phyloP scores from a whole-genome alignment of 2,888 invertebrate genomes.

The Bombylius major region DNA sequence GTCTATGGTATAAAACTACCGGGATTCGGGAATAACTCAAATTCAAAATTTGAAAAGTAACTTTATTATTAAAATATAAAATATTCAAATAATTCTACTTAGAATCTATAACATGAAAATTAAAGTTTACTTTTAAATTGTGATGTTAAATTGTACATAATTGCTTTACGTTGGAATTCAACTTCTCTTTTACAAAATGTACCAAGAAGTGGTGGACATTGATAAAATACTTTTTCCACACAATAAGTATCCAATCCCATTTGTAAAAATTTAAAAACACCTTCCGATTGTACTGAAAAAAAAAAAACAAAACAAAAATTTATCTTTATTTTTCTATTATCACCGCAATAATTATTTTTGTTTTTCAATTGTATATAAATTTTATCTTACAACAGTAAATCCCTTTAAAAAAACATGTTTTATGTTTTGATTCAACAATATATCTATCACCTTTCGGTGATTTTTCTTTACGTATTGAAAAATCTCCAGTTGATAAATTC shows the following conservation, averaged over 20 bases:
- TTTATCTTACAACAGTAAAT: slow-evolving; percentile 46
- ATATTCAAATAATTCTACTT: no score
- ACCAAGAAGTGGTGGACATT: slow-evolving; percentile 49
- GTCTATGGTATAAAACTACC: no score
- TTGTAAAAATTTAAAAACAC: slow-evolving; percentile 46
- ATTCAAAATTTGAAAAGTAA: no score
- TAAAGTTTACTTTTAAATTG: slow-evolving; percentile 11
- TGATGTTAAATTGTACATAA: slow-evolving; percentile 31
- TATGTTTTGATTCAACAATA: slow-evolving; percentile 47
- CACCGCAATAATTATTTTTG: no score
- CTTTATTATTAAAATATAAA: no score
- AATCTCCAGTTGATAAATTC: slow-evolving; percentile 46
- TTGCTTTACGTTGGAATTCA: slow-evolving; percentile 32
- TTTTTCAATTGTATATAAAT: slow-evolving; percentile 18
- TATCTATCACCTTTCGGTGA: slow-evolving; percentile 35
- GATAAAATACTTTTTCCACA: slow-evolving; percentile 42
- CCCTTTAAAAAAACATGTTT: slow-evolving; percentile 47
- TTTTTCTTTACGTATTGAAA: slow-evolving; percentile 42
- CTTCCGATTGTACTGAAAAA: slow-evolving; percentile 47
- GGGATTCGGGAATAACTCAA: no score
- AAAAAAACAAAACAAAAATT: not conserved
- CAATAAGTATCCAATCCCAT: slow-evolving; percentile 40
- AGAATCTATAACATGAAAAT: not conserved
- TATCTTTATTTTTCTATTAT: no score
- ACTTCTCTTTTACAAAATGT: slow-evolving; percentile 45